phyloP scores from a whole-genome alignment of 1,140 invertebrate genomes.

The Macrotrachela quadricornifera region DNA sequence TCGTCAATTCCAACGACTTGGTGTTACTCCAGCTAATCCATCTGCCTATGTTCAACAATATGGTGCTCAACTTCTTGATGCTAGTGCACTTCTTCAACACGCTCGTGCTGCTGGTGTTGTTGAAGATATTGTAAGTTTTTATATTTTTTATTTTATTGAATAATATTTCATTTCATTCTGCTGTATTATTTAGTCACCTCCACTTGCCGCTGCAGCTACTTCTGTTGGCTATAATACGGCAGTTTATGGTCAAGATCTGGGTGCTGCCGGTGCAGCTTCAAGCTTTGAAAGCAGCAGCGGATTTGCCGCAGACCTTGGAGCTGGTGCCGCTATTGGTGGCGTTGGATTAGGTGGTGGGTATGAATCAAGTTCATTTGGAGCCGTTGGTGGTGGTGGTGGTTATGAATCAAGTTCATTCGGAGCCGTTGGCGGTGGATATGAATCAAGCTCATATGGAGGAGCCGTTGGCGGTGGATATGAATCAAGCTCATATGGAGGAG shows the following conservation, averaged over 20 bases:
- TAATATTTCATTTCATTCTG: too few species aligned
- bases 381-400: not conserved
- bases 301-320: not conserved
- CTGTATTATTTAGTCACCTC: too few species aligned
- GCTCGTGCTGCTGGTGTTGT: not conserved
- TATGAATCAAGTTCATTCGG: too few species aligned
- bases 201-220: too few species aligned
- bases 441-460: too few species aligned
- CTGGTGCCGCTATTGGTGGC: not conserved
- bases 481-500: too few species aligned
- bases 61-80: not conserved
- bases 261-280: too few species aligned
- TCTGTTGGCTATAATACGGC: too few species aligned
- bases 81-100: not conserved
- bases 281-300: not conserved
- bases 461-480: too few species aligned
- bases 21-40: conserved; percentile 7
- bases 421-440: too few species aligned
- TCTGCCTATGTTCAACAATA: conserved; percentile 6
- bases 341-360: not conserved
- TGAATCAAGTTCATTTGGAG: not conserved
- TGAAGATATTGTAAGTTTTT: not conserved
- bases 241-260: too few species aligned
- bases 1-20: conserved; percentile 4
- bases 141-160: too few species aligned